Evolutionary conservation across 2,888 invertebrate species (phyloP).

Genomic region (Oxystoma pomonae): DNA sequence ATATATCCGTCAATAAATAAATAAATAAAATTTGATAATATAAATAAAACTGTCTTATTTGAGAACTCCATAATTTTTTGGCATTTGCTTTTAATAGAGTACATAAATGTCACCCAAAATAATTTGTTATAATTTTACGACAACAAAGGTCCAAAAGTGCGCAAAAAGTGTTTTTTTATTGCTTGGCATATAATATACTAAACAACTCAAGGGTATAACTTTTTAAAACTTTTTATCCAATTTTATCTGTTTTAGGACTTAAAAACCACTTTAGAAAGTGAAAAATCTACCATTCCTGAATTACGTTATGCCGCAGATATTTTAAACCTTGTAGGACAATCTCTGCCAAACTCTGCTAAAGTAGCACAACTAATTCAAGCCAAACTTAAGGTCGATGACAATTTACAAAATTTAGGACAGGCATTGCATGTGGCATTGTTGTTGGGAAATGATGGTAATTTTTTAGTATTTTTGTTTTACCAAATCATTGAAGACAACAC

Average conservation of each 20-base stretch:
- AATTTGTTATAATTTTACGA: neutral
- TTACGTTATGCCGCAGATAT: conserved; percentile 71
- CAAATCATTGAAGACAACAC: no score
- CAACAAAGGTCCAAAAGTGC: neutral
- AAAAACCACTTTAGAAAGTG: conserved; percentile 53
- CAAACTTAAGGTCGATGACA: conserved; percentile 81
- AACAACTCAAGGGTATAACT: no score
- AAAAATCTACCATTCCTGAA: conserved; percentile 63
- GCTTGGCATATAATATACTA: no score
- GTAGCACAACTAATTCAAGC: conserved; percentile 69
- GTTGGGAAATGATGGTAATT: no score
- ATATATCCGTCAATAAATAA: no score
- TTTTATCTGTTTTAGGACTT: conserved; percentile 21
- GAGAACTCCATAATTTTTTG: no score
- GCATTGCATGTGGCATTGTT: conserved; percentile 78
- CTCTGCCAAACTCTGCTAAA: conserved; percentile 61
- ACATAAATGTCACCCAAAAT: no score
- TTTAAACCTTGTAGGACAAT: conserved; percentile 63
- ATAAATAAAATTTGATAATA: no score
- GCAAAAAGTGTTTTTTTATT: neutral
- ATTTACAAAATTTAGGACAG: conserved; percentile 69
- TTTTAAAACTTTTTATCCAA: no score
- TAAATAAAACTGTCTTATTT: no score
- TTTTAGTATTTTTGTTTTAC: no score
- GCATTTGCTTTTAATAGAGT: no score